Percentiles rank a stretch among this genome's conserved stretches.
Evolutionary conservation across 2,797 vertebrate species (phyloP).

Genomic region (Danio choprae): DNA sequence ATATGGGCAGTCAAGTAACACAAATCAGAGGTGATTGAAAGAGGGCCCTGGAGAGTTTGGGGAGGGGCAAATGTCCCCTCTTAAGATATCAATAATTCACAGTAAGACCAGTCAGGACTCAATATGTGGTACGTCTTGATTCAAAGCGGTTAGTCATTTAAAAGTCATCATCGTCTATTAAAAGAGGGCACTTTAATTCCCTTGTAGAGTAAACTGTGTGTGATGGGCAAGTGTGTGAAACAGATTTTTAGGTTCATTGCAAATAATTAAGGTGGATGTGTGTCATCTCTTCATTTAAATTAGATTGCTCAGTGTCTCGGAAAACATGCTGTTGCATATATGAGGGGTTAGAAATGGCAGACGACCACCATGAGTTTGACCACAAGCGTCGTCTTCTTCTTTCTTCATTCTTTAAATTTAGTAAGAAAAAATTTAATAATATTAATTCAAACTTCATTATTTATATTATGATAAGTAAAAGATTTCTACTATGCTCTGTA

Average conservation of each 20-base stretch:
- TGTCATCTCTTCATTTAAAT: background rate
- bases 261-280: slow-evolving; percentile 18
- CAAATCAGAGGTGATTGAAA: slow-evolving; percentile 81
- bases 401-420: too few species aligned
- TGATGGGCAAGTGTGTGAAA: slow-evolving; percentile 57
- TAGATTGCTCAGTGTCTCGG: background rate
- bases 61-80: slow-evolving; percentile 73
- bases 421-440: too few species aligned
- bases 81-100: slow-evolving; percentile 85
- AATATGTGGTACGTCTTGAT: slow-evolving; percentile 56
- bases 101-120: slow-evolving; percentile 58
- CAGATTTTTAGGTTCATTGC: slow-evolving; percentile 52
- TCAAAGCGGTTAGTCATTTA: slow-evolving; percentile 55
- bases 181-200: slow-evolving; percentile 50
- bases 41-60: slow-evolving; percentile 72
- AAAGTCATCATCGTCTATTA: slow-evolving; percentile 51
- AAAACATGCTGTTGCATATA: background rate
- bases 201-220: slow-evolving; percentile 44
- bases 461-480: too few species aligned
- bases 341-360: background rate
- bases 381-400: too few species aligned
- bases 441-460: too few species aligned
- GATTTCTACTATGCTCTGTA: background rate
- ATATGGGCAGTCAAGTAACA: slow-evolving; percentile 78
- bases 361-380: background rate